Evolutionary conservation across 2,797 vertebrate genomes (phyloP), one percentile per base, ranked within the genome.

Genomic region (Myotis findleyi): DNA sequence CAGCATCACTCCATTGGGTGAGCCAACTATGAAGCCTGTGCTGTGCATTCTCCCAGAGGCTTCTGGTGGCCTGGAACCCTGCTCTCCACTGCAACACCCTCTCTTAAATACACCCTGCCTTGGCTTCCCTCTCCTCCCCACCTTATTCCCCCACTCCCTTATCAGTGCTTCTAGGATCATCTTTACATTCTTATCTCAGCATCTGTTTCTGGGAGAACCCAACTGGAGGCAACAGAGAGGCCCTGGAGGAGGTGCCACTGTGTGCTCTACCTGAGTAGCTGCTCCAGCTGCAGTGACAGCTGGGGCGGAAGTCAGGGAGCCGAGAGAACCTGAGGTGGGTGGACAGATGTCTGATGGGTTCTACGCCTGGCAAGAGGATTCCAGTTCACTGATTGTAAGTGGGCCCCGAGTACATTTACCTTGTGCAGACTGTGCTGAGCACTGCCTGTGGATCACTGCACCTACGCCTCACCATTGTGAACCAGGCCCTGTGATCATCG

Each of bases 231-330:
- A 25, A n/a, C 0, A 86, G n/a, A 62, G 44, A 75, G 41, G 44
- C 5, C 11, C 30, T 21, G 3, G 1, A 1, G 25, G n/a, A 49
- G 47, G 7, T 13, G 18, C 30, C n/a, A 13, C 23, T 11, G 0
- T 21, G 2, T 33, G 0, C 7, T 51, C 53, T 2, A 3, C 5
- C 59, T 21, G 16, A 1, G 10, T 10, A n/a, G n/a, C 9, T n/a
- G 5, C 59, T 80, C 33, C 6, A 41, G 41, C 23, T 33, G 20
- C 9, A 14, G 27, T 30, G 59, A 47, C 20, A 8, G n/a, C 27
- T 17, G 25, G 36, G 25, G 6, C 9, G 2, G 59, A 47, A 71
- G 49, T 36, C 21, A 38, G 33, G 27, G n/a, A 72, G 53, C 51
- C 1, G 0, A 25, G 62, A 36, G 59, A 21, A 20, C n/a, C 30